Base-by-base conservation (phyloP, 2,888 invertebrate genomes). In the Lasioglossum pauxillum region DNA sequence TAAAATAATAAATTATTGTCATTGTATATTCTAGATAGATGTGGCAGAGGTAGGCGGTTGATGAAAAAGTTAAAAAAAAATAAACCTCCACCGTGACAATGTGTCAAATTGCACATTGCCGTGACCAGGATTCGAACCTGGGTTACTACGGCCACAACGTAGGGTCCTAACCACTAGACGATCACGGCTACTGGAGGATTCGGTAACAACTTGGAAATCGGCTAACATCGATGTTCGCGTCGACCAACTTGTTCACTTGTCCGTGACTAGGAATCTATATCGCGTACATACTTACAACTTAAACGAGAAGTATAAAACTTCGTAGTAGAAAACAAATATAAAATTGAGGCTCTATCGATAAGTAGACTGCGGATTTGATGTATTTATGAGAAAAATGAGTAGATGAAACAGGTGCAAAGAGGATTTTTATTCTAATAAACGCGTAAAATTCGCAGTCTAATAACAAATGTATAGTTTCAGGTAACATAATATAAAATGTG, bases 71-170 rank as follows among this genome's bases (percentile, higher is more conserved):
- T 16, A 19, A 80, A 79, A 79, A 83, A 88, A 90, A 90, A 85
- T 78, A 86, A 84, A 27, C 89, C 86, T 86, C 91, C 91, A 86
- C 89, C 92, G 91, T 91, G 92, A 92, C 91, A 92, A 92, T 92
- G 91, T 87, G 89, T 57, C 53, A 53, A 44, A 27, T 89, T 84
- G 78, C 89, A 93, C 94, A 95, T 93, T 95, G 95, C 95, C 95
- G 94, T 95, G 95, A 95, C 95, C 95, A 95, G 95, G 95, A 95
- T 95, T 95, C 95, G 95, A 95, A 95, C 95, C 95, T 95, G 95
- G 95, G 95, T 95, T 95, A 94, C 95, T 95, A 95, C 95, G 95
- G 95, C 95, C 95, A 95, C 95, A 95, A 95, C 95, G 95, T 95
- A 94, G 95, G 94, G 95, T 95, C 95, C 94, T 95, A 93, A 94